Conservation (phyloP, 2,797 vertebrate species). For the Morelia viridis region DNA sequence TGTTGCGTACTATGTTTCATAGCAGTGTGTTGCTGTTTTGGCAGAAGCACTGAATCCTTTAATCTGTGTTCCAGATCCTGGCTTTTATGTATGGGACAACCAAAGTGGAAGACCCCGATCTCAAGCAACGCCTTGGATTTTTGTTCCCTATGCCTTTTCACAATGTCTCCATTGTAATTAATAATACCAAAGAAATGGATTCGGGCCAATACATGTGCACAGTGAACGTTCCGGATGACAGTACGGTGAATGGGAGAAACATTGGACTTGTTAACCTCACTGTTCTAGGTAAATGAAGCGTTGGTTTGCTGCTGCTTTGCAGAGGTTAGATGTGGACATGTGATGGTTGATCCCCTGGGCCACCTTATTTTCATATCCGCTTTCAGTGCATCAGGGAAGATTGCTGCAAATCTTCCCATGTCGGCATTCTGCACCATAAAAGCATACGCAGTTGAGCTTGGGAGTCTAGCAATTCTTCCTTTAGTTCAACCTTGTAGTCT, state of each 20-base stretch:
- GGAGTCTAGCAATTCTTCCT: not conserved
- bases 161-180: slow-evolving; percentile 89
- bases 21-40: not conserved
- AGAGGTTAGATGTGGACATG: not conserved
- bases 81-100: slow-evolving; percentile 67
- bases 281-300: slow-evolving; percentile 62
- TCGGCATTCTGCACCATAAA: not conserved
- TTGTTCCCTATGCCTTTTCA: slow-evolving; percentile 74
- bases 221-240: slow-evolving; percentile 67
- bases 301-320: not conserved
- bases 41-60: not conserved
- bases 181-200: slow-evolving; percentile 82
- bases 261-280: slow-evolving; percentile 61
- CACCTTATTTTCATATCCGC: not conserved
- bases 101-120: slow-evolving; percentile 70
- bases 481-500: not conserved
- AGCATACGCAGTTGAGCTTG: not conserved
- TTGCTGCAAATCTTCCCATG: not conserved
- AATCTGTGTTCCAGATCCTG: slow-evolving; percentile 77
- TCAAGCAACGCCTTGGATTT: slow-evolving; percentile 78
- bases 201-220: slow-evolving; percentile 84
- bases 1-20: not conserved
- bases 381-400: not conserved
- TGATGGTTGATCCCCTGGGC: not conserved
- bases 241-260: not conserved